A percentile compares a stretch with the other conserved stretches of the same genome.
phyloP scores from a whole-genome alignment of 2,797 vertebrate genomes.

The Mormyrus proboscirostris region DNA sequence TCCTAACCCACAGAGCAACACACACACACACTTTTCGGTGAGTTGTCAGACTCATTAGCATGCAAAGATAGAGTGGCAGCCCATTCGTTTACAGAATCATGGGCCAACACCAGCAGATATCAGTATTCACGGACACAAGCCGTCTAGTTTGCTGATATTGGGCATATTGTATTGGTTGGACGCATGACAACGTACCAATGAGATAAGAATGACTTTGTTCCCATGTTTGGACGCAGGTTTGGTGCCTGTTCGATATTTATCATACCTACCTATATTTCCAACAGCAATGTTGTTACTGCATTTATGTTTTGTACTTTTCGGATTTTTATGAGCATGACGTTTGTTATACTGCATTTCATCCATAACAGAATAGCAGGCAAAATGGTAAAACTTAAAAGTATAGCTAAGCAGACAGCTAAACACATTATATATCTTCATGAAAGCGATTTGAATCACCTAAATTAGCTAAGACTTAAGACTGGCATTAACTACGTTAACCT shows the following conservation, averaged over 20 bases:
- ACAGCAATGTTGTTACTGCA: not conserved
- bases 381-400: conserved; percentile 33
- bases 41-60: not conserved
- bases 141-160: not conserved
- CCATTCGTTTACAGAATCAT: not conserved
- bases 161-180: not conserved
- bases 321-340: conserved; percentile 22
- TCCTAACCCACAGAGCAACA: not conserved
- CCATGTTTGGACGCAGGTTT: not conserved
- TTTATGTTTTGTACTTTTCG: conserved; percentile 15
- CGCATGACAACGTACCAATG: not conserved
- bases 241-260: not conserved
- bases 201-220: not conserved
- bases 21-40: not conserved
- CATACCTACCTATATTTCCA: not conserved
- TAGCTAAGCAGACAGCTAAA: not conserved
- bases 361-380: conserved; percentile 20
- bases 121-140: not conserved
- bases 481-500: not conserved
- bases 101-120: not conserved
- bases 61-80: not conserved
- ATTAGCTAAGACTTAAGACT: not conserved
- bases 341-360: conserved; percentile 24
- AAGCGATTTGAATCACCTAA: not conserved
- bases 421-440: not conserved